These are phyloP conservation scores for Falco cherrug DNA, from an alignment of 2,797 vertebrate species.

Conservation along the genomic window DNA sequence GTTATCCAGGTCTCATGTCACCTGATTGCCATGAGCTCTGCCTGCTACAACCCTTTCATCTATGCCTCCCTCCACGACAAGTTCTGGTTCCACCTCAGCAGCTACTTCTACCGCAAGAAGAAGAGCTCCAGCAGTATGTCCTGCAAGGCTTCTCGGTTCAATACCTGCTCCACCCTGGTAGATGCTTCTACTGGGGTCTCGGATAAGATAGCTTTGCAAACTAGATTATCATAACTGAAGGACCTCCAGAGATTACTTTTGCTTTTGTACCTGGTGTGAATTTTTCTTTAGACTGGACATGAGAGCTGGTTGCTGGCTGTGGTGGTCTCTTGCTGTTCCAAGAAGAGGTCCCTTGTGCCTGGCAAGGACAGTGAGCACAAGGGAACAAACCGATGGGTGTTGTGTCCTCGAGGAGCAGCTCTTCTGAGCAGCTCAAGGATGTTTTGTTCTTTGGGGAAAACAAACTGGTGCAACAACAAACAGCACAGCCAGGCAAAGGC, in stretches of 20 bases:
- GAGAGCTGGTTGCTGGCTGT: neutral
- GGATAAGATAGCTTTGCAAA: constrained; percentile 71
- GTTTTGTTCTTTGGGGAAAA: neutral
- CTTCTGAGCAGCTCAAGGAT: neutral
- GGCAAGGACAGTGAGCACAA: neutral
- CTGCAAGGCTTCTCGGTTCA: constrained; percentile 73
- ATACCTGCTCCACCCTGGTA: constrained; percentile 76
- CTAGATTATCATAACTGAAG: neutral
- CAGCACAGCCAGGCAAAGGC: neutral
- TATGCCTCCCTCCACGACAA: constrained; percentile 88
- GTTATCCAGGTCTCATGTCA: constrained; percentile 89
- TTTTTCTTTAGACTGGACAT: neutral
- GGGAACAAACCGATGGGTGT: neutral
- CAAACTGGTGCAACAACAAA: neutral
- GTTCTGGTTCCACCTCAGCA: constrained; percentile 82
- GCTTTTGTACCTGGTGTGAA: neutral
- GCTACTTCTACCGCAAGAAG: constrained; percentile 72
- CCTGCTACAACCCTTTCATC: constrained; percentile 93
- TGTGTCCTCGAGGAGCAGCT: neutral
- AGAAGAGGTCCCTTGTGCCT: neutral
- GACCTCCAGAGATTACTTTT: accelerated
- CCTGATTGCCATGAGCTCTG: constrained; percentile 88
- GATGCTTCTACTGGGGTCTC: constrained; percentile 68
- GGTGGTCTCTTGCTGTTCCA: neutral
- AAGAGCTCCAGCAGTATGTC: constrained; percentile 69